A percentile compares a stretch with the other conserved stretches of the same genome.
phyloP scores from a whole-genome alignment of 2,797 vertebrate genomes.

The Helostoma temminkii region DNA sequence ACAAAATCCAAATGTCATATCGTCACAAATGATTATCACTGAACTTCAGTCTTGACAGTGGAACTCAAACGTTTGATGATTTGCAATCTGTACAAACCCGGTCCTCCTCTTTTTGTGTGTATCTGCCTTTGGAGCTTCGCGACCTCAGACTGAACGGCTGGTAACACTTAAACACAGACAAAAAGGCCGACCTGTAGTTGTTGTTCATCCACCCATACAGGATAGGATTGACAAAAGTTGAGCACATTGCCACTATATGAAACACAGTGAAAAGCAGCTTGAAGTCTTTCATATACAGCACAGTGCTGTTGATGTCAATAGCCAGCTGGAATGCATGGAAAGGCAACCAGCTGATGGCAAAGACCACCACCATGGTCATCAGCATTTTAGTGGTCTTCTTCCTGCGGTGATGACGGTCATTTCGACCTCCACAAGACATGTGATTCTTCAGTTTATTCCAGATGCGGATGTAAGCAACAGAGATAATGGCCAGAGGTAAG shows the following conservation, averaged over 20 bases:
- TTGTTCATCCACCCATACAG: conserved; percentile 98
- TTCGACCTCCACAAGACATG: conserved; percentile 78
- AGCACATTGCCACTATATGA: conserved; percentile 96
- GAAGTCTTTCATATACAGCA: conserved; percentile 91
- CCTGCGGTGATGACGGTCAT: conserved; percentile 83
- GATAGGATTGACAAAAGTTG: conserved; percentile 94
- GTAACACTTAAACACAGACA: conserved; percentile 89
- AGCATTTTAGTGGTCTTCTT: conserved; percentile 96
- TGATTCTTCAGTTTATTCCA: conserved; percentile 93
- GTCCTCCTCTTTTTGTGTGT: conserved; percentile 47
- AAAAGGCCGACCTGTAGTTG: conserved; percentile 93
- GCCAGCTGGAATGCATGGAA: conserved; percentile 95
- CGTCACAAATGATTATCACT: background rate
- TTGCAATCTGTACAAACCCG: conserved; percentile 47
- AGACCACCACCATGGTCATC: conserved; percentile 93
- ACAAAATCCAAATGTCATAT: background rate
- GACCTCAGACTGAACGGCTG: conserved; percentile 41
- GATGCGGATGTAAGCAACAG: conserved; percentile 90
- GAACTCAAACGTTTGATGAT: conserved; percentile 67
- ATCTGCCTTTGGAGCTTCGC: conserved; percentile 35
- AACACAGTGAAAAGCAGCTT: conserved; percentile 94
- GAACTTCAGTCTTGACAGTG: background rate
- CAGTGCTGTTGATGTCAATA: conserved; percentile 90
- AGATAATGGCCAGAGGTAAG: conserved; percentile 91
- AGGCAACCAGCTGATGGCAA: conserved; percentile 94